phyloP scores from a whole-genome alignment of 2,888 invertebrate genomes.

The Tachina grossa region DNA sequence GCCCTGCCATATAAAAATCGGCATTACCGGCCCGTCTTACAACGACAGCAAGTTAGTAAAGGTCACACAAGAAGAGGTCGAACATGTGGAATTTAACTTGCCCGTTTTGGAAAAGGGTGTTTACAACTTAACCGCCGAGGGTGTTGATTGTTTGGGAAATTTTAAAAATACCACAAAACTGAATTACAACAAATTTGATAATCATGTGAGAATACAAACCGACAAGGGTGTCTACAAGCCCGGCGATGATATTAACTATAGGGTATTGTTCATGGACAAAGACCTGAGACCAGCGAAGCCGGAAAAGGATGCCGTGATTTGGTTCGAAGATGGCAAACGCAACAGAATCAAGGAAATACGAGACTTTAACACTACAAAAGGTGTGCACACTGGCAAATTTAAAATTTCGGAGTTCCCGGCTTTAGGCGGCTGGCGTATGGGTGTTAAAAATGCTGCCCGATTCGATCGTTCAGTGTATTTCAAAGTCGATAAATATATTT shows the following conservation, averaged over 20 bases:
- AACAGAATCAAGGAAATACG: slow-evolving; percentile 93
- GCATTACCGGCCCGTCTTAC: slow-evolving; percentile 77
- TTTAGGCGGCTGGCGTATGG: slow-evolving; percentile 92
- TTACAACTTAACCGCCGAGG: slow-evolving; percentile 89
- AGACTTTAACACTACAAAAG: slow-evolving; percentile 82
- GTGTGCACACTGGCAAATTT: slow-evolving; percentile 89
- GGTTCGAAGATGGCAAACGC: slow-evolving; percentile 88
- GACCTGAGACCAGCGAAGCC: slow-evolving; percentile 87
- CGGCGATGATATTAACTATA: slow-evolving; percentile 90
- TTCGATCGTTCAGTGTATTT: slow-evolving; percentile 77
- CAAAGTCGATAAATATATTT: slow-evolving; percentile 93
- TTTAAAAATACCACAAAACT: slow-evolving; percentile 90
- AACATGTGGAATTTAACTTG: slow-evolving; percentile 76
- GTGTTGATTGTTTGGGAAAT: slow-evolving; percentile 85
- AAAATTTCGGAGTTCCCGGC: slow-evolving; percentile 90
- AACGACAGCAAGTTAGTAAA: slow-evolving; percentile 76
- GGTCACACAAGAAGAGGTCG: slow-evolving; percentile 73
- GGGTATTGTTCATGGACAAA: slow-evolving; percentile 85
- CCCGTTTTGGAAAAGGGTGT: slow-evolving; percentile 84
- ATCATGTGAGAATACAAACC: slow-evolving; percentile 91
- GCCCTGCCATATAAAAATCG: slow-evolving; percentile 76
- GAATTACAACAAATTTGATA: slow-evolving; percentile 84
- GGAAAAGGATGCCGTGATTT: slow-evolving; percentile 85
- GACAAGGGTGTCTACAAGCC: slow-evolving; percentile 96
- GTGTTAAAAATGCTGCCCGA: slow-evolving; percentile 70